A percentile compares a stretch with the other conserved stretches of the same genome.
phyloP scores from a whole-genome alignment of 2,113 vertebrate genomes.

The Pristiophorus japonicus region DNA sequence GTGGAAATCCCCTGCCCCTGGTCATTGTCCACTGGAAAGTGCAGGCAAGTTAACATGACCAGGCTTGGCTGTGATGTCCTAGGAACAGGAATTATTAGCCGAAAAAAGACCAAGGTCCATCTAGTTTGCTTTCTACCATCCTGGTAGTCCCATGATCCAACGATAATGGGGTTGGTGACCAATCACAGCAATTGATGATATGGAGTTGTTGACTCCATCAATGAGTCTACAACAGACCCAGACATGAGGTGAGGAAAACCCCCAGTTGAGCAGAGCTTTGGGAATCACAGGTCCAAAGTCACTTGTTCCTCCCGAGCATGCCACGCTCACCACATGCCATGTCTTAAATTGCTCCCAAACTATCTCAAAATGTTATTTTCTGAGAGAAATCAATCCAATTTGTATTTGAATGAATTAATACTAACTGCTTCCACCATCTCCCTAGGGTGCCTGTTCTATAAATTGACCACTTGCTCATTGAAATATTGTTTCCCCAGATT shows the following conservation, averaged over 20 bases:
- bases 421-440: neutral
- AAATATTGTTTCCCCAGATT: neutral
- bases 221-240: neutral
- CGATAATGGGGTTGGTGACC: neutral
- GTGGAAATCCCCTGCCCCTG: no score
- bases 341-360: neutral
- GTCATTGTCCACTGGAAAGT: neutral
- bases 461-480: neutral
- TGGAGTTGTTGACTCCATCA: neutral
- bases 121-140: neutral
- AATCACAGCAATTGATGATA: no score
- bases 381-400: neutral
- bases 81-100: neutral
- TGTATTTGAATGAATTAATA: neutral
- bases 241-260: neutral
- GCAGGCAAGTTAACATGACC: neutral
- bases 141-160: neutral
- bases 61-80: neutral
- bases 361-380: neutral
- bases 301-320: neutral
- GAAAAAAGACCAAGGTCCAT: no score
- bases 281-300: neutral
- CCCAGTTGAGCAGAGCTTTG: neutral
- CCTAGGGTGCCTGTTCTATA: neutral
- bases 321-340: neutral